phyloP scores from a whole-genome alignment of 2,888 invertebrate genomes.

The Agriopis leucophaearia region DNA sequence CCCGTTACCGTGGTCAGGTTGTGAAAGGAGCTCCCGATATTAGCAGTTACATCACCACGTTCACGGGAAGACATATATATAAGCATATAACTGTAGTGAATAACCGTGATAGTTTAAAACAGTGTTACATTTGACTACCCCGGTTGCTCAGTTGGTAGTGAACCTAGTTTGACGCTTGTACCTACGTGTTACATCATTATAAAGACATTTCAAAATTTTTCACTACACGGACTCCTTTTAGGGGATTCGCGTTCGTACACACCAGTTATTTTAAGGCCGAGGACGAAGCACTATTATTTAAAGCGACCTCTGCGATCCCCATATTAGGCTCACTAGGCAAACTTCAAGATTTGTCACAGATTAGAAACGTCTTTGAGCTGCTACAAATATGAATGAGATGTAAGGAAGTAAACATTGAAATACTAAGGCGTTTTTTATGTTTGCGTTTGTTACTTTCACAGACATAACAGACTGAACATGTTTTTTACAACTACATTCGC shows the following conservation, averaged over 20 bases:
- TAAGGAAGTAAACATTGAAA: conserved; percentile 13
- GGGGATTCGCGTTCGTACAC: conserved; percentile 39
- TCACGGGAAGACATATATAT: too few relatives aligned
- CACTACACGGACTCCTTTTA: conserved; percentile 40
- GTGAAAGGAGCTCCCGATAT: too few relatives aligned
- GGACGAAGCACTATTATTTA: conserved; percentile 37
- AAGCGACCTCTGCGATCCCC: conserved; percentile 24
- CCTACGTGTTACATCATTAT: not conserved
- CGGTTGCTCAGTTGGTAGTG: too few relatives aligned
- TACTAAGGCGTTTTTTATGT: conserved; percentile 4
- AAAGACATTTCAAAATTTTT: not conserved
- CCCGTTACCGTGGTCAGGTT: too few relatives aligned
- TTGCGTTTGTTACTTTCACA: too few relatives aligned
- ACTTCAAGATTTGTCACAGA: conserved; percentile 41
- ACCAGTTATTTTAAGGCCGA: conserved; percentile 41
- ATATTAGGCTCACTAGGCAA: conserved; percentile 32
- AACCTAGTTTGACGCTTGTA: too few relatives aligned
- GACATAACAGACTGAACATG: too few relatives aligned
- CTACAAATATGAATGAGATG: conserved; percentile 39
- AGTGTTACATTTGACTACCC: too few relatives aligned
- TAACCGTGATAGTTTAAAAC: too few relatives aligned
- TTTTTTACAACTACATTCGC: too few relatives aligned
- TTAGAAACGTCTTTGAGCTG: conserved; percentile 38
- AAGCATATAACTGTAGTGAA: too few relatives aligned
- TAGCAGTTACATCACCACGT: too few relatives aligned